Evolutionary conservation across 2,888 invertebrate genomes (phyloP), one percentile per base, ranked within the genome.

Genomic region (Coelogynopora nodosa): DNA sequence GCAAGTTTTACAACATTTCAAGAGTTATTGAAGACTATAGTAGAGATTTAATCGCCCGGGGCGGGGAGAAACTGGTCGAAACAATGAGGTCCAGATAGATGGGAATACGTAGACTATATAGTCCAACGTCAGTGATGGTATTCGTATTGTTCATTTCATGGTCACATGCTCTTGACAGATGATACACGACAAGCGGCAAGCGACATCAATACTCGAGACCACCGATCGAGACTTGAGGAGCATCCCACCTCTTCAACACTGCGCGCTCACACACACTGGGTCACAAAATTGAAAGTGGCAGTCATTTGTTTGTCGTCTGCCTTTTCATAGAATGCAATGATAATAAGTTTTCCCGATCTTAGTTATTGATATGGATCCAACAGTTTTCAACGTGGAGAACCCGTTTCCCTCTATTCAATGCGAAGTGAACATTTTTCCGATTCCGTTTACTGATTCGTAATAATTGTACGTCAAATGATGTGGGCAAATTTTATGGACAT

Each of bases 181-280:
- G 74, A 74, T 74, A 74, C 74, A 74, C 74, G 74, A 74, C 74
- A 74, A 26, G 74, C 74, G 74, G 74, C 74, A 74, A 74, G 23
- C 74, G 23, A 13, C 74, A 13, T 23, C 74, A 5, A 49, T 49
- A 49, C 49, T 49, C 49, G 49, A 49, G 18, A 49, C 49, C 49
- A 49, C 18, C n/a, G n/a, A n/a, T n/a, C 18, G 10, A 49, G 18
- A 49, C 18, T 18, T 49, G 5, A 13, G 10, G 49, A 13, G 18
- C 18, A 49, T 49, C 49, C 49, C 49, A 49, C 10, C 49, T 49
- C 18, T 49, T 49, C 49, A 49, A 49, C 5, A n/a, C n/a, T n/a
- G n/a, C n/a, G n/a, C n/a, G n/a, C n/a, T n/a, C 18, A 49, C 5
- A 49, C 18, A 49, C 18, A 49, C 18, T 13, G 49, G 18, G 49